Base-by-base conservation (phyloP, 2,113 vertebrate genomes). In the Smithornis capensis region DNA sequence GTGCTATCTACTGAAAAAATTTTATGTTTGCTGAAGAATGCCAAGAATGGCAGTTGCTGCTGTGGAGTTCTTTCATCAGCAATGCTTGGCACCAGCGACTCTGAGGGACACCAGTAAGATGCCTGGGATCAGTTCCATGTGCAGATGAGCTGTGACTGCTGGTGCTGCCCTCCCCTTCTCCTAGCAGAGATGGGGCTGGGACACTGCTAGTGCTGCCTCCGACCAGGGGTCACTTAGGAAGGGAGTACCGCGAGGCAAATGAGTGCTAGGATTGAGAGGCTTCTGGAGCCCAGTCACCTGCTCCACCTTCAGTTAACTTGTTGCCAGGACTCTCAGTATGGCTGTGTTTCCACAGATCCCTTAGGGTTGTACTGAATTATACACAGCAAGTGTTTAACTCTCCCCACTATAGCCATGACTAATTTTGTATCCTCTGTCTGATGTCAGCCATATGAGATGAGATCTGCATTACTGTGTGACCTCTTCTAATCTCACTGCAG, bases 91-190 rank as follows among this genome's bases (percentile, higher is more conserved):
- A 38, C 27, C 33, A 1, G 2, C 19, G 23, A 3, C 55, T 49
- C 19, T 64, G 65, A 49, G 31, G 55, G n/a, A 9, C 1, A 3
- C 33, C 59, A 44, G 19, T 53, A 15, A 28, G 70, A 27, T 71
- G 22, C 59, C 64, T 7, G 19, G 21, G 14, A 42, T 59, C 69
- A 23, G 12, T 45, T 78, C 81, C 4, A 2, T 50, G 56, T 37
- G 45, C 8, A 21, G 17, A 47, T 0, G 0, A 81, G 40, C 55
- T 5, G 9, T 0, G 0, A 52, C 40, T 9, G 9, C 38, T 64
- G 38, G 19, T 49, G 70, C 62, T 79, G 57, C 44, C 10, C 33
- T 82, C n/a, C 9, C 40, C 55, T 71, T 31, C 38, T 67, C 12
- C 3, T 6, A 25, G 74, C 56, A 33, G 57, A 75, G 52, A 6